Evolutionary conservation across 2,797 vertebrate genomes (phyloP), one percentile per base, ranked within the genome.

Genomic region (Bufotes viridis): DNA sequence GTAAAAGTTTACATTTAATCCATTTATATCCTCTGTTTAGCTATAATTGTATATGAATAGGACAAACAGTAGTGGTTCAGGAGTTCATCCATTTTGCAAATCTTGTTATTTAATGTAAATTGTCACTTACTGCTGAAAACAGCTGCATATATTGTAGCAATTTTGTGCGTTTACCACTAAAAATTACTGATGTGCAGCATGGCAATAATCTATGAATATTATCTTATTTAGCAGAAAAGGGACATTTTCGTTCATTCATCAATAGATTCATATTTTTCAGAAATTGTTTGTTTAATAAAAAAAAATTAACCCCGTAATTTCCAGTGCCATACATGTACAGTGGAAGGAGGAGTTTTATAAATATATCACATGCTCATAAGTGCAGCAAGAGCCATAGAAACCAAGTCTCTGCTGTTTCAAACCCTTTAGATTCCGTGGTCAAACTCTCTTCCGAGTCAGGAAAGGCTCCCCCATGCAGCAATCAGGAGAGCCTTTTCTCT

Each of bases 51-150:
- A 57, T 74, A 58, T 26, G 69, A 60, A 29, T 2, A 60, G 29
- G 13, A 53, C 55, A 78, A 29, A 76, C 20, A 76, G 83, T 51
- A 85, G 42, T 22, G 76, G 70, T 75, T 85, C 83, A 61, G 9
- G n/a, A 76, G 83, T 75, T 76, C 83, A 85, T 7, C 8, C 7
- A 76, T 34, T 58, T 22, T 61, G 72, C 0, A 63, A 75, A 49
- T n/a, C 72, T 29, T 61, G 57, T 10, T 76, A 63, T 58, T 76
- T 84, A 58, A 67, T 81, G 55, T 75, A 84, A 75, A 84, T 75
- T 76, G 22, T 60, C 18, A 20, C 29, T 74, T 84, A 57, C 70
- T 75, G 34, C 18, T 34, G 7, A 51, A 51, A 20, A 76, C 83
- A 85, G 57, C 70, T 76, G 70, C 76, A 58, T 61, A 85, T 63